Base-by-base conservation (phyloP, 2,797 vertebrate species). In the Eptatretus atami region DNA sequence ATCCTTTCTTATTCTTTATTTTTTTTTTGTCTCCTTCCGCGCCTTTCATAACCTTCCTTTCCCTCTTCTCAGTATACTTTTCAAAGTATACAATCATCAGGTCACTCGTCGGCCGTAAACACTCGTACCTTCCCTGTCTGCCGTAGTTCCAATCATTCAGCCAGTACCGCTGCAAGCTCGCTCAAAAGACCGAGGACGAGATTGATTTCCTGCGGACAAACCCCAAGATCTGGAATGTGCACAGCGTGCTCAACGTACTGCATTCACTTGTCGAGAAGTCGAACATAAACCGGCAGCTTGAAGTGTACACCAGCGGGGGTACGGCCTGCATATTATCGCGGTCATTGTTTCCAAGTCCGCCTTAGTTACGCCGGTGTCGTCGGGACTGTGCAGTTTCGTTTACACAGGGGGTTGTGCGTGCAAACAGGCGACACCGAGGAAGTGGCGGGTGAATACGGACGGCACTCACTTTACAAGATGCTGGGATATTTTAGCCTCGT, bases 201-300 rank as follows among this genome's bases (percentile, higher is more conserved):
- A 94, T 96, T 0, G 88, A 96, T 69, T 98, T 96, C 69, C 77
- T 98, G 68, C 82, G 88, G 67, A 86, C 80, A 73, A 96, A 98
- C 68, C 92, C 92, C 24, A 98, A 98, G 73, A 94, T 98, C 75
- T 98, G 92, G 92, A 98, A 98, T 0, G 92, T 96, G 63, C 92
- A 98, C 76, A 94, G 92, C 1, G 92, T 98, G 65, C 82, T 98
- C 63, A 96, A 96, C 2, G 92, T 98, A 53, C 77, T 98, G 63
- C 88, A 96, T 69, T 96, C 92, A 4, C 76, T 98, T 54, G 90
- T 98, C 6, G 92, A 98, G 73, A 96, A 96, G 73, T 96, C 90
- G 73, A 98, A 96, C 76, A 98, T 98, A 68, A 98, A 98, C 74
- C 74, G 84, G 2, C 92, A 98, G 73, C 76, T 98, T n/a, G 92